Percentiles rank a stretch among this genome's conserved stretches.
phyloP scores from a whole-genome alignment of 2,888 invertebrate species.

The Oxytorus armatus region DNA sequence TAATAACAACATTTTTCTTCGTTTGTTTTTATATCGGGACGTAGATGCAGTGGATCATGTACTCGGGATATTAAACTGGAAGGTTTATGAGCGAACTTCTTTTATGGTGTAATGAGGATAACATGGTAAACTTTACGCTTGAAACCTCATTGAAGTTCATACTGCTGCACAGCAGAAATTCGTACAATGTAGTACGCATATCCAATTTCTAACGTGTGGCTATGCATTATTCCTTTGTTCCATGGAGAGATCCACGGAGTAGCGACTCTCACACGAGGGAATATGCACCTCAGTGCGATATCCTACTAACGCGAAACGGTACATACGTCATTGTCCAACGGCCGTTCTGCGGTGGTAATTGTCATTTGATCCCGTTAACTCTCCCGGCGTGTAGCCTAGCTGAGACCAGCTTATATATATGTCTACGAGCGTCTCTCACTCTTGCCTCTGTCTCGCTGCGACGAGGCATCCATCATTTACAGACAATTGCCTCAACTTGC shows the following conservation, averaged over 20 bases:
- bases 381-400: conserved; percentile 58
- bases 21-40: not conserved
- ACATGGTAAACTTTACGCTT: not conserved
- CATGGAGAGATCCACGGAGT: conserved; percentile 46
- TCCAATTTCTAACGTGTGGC: conserved; percentile 54
- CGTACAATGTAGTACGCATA: conserved; percentile 27
- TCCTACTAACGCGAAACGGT: conserved; percentile 72
- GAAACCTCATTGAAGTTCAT: conserved; percentile 22
- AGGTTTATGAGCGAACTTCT: not conserved
- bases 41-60: not conserved
- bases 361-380: conserved; percentile 81
- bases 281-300: conserved; percentile 70
- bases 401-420: conserved; percentile 31
- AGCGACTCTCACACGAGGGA: conserved; percentile 61
- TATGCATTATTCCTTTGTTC: conserved; percentile 76
- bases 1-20: not conserved
- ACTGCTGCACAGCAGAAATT: not conserved
- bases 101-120: not conserved
- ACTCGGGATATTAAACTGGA: not conserved
- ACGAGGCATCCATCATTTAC: conserved; percentile 81
- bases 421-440: conserved; percentile 31
- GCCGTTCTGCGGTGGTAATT: conserved; percentile 79
- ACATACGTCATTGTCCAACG: conserved; percentile 81
- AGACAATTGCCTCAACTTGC: conserved; percentile 81
- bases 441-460: conserved; percentile 42